A percentile compares a stretch with the other conserved stretches of the same genome.
phyloP scores from a whole-genome alignment of 2,888 invertebrate genomes.

The Dryadula phaetusa region DNA sequence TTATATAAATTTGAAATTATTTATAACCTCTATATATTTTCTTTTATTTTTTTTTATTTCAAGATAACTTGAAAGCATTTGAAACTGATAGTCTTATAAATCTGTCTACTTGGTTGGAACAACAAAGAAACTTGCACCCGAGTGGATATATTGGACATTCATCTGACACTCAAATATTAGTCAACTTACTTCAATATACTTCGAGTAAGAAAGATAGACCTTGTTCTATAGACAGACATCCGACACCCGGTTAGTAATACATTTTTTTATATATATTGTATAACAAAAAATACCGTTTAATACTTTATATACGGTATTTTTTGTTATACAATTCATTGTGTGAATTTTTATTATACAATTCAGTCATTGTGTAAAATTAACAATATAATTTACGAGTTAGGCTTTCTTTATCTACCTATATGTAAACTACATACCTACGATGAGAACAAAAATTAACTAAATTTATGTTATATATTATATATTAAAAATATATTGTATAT shows the following conservation, averaged over 20 bases:
- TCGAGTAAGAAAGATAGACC: conserved; percentile 76
- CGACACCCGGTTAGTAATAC: conserved; percentile 66
- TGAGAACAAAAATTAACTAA: too few species aligned
- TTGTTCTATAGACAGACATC: conserved; percentile 66
- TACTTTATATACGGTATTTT: too few species aligned
- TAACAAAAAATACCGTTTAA: too few species aligned
- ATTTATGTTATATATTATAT: too few species aligned
- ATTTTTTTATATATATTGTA: background rate
- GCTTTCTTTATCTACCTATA: too few species aligned
- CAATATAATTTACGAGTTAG: too few species aligned
- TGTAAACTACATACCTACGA: too few species aligned
- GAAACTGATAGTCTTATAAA: conserved; percentile 49
- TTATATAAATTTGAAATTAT: too few species aligned
- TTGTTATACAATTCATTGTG: too few species aligned
- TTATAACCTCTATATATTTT: conserved; percentile 31
- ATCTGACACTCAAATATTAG: conserved; percentile 69
- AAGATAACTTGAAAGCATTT: conserved; percentile 51
- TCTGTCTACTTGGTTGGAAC: conserved; percentile 72
- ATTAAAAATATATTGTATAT: background rate
- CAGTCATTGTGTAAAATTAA: too few species aligned
- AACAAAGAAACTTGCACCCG: conserved; percentile 76
- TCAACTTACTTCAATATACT: conserved; percentile 74
- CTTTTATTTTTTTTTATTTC: conserved; percentile 20
- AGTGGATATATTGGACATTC: conserved; percentile 77
- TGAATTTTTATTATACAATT: too few species aligned